These are phyloP conservation scores for Petrocephalus zakoni DNA, from an alignment of 2,113 vertebrate species.

Conservation along the genomic window DNA sequence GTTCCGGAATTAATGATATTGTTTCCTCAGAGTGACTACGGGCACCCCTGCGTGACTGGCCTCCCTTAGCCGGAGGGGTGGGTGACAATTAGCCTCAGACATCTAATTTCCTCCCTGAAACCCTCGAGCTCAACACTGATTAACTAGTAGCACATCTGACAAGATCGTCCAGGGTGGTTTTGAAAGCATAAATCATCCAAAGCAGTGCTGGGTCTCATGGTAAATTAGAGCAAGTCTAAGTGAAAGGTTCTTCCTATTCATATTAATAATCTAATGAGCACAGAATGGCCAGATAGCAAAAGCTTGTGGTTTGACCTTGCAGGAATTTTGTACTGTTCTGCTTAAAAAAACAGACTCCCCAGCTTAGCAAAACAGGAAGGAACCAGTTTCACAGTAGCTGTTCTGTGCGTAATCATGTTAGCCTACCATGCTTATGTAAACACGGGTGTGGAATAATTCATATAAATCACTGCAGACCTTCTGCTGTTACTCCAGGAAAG, in stretches of 20 bases:
- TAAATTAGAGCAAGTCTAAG: neutral
- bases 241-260: conserved; percentile 23
- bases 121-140: neutral
- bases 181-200: neutral
- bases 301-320: conserved; percentile 33
- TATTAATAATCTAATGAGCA: conserved; percentile 14
- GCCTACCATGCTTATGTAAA: conserved; percentile 34
- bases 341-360: conserved; percentile 20
- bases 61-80: conserved; percentile 16
- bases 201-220: neutral
- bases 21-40: neutral
- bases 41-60: conserved; percentile 23
- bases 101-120: neutral
- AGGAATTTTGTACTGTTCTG: conserved; percentile 31
- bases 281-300: conserved; percentile 10
- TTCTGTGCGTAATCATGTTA: conserved; percentile 28
- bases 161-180: neutral
- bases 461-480: conserved; percentile 16
- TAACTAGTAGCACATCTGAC: neutral
- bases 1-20: conserved; percentile 47
- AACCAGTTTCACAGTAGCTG: conserved; percentile 33
- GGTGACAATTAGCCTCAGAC: neutral
- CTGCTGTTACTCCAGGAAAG: conserved; percentile 7
- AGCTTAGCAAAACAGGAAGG: conserved; percentile 35
- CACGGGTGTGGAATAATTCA: conserved; percentile 26